phyloP scores from a whole-genome alignment of 2,113 vertebrate species.

The Urocolius indicus region DNA sequence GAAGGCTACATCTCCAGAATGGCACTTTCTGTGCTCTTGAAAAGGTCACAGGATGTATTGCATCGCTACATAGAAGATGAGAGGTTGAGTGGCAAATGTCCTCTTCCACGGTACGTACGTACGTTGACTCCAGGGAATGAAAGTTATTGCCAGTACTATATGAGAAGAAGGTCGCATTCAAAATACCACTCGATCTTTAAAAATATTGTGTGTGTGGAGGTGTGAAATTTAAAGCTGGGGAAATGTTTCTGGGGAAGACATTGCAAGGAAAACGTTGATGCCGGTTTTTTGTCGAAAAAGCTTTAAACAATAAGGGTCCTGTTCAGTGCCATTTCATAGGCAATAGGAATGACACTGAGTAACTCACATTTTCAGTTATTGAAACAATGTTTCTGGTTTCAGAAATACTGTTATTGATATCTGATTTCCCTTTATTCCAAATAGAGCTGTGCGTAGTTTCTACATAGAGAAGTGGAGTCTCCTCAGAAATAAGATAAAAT shows the following conservation, averaged over 20 bases:
- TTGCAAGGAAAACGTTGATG: background rate
- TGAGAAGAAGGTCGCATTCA: background rate
- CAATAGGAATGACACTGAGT: background rate
- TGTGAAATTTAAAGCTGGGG: background rate
- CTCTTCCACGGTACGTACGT: conserved; percentile 91
- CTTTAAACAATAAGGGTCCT: background rate
- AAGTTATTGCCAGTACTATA: background rate
- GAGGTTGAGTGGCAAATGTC: conserved; percentile 94
- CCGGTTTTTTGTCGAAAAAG: background rate
- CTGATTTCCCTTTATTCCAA: background rate
- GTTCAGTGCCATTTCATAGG: background rate
- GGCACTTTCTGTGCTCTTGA: conserved; percentile 95
- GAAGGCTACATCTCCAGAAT: conserved; percentile 98
- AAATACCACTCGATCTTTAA: background rate
- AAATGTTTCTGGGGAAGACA: background rate
- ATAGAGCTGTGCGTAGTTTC: background rate
- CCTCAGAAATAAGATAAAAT: background rate
- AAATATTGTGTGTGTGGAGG: background rate
- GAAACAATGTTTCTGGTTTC: background rate
- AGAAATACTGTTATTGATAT: background rate
- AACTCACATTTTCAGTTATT: background rate
- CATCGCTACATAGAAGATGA: conserved; percentile 95
- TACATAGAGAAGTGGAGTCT: background rate
- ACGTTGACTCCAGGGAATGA: background rate
- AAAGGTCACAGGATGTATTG: conserved; percentile 94